Percentiles rank a stretch among this genome's conserved stretches.
phyloP scores from a whole-genome alignment of 2,113 vertebrate species.

The Lipophrys pholis region DNA sequence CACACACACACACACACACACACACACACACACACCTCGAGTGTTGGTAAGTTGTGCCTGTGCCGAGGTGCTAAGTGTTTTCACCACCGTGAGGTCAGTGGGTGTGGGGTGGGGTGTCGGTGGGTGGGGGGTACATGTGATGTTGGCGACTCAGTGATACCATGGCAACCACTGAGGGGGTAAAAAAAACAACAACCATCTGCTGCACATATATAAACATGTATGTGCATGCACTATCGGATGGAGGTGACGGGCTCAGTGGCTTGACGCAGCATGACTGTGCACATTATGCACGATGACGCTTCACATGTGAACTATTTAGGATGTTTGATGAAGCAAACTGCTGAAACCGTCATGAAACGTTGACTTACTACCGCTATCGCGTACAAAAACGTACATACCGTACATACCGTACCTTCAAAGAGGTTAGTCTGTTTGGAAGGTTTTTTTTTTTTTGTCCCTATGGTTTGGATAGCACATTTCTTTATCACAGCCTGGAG shows the following conservation, averaged over 20 bases:
- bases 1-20: conserved; percentile 13
- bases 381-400: no score
- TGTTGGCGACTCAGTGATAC: conserved; percentile 68
- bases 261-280: no score
- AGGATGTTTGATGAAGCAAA: no score
- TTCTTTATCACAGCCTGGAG: neutral
- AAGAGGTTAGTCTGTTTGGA: no score
- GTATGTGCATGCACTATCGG: neutral
- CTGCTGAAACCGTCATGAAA: no score
- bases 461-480: no score
- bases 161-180: conserved; percentile 70
- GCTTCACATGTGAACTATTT: no score
- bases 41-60: conserved; percentile 43
- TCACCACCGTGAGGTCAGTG: conserved; percentile 54
- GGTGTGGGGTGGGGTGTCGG: neutral
- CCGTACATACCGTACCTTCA: no score
- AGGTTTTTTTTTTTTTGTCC: no score
- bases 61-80: conserved; percentile 64
- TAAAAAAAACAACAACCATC: conserved; percentile 57
- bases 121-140: neutral
- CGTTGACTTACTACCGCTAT: no score
- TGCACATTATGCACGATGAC: no score
- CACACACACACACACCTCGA: conserved; percentile 17
- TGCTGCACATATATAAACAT: conserved; percentile 39
- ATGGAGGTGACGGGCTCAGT: neutral